Conservation (phyloP, 2,797 vertebrate species). For the Diplodus puntazzo region DNA sequence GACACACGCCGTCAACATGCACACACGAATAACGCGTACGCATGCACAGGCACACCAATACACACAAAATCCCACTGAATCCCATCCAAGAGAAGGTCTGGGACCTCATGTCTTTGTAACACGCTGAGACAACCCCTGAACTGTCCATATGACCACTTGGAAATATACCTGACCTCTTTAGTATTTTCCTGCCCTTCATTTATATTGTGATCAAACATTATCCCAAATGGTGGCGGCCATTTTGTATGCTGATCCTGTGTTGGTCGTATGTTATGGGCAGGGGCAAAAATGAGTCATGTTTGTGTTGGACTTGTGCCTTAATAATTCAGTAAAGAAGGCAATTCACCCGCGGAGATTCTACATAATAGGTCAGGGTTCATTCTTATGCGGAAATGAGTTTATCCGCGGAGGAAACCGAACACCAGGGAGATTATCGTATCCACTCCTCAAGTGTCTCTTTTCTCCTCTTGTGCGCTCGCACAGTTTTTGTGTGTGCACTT, state of each 20-base stretch:
- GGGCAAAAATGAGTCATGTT: neutral
- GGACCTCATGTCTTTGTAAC: slow-evolving; percentile 59
- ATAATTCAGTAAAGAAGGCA: slow-evolving; percentile 13
- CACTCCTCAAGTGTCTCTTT: slow-evolving; percentile 21
- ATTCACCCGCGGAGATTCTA: slow-evolving; percentile 2
- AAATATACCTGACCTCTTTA: slow-evolving; percentile 38
- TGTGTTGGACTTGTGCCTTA: neutral
- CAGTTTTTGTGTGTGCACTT: neutral
- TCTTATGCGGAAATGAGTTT: slow-evolving; percentile 3
- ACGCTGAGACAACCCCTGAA: slow-evolving; percentile 70
- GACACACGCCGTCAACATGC: slow-evolving; percentile 48
- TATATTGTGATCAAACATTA: neutral
- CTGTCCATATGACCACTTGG: slow-evolving; percentile 70
- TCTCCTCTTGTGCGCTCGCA: slow-evolving; percentile 26
- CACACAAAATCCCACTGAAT: slow-evolving; percentile 37
- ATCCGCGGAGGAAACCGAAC: slow-evolving; percentile 33
- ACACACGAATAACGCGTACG: slow-evolving; percentile 51
- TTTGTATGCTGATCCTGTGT: neutral
- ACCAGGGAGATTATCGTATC: slow-evolving; percentile 19
- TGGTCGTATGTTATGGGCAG: neutral
- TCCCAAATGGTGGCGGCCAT: neutral
- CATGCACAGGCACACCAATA: slow-evolving; percentile 20
- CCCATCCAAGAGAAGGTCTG: slow-evolving; percentile 49
- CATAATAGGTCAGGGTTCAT: slow-evolving; percentile 30
- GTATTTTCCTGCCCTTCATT: slow-evolving; percentile 5